A percentile compares a stretch with the other conserved stretches of the same genome.
Conservation (phyloP, 2,888 invertebrate species). For the Caenorhabditis drosophilae region DNA sequence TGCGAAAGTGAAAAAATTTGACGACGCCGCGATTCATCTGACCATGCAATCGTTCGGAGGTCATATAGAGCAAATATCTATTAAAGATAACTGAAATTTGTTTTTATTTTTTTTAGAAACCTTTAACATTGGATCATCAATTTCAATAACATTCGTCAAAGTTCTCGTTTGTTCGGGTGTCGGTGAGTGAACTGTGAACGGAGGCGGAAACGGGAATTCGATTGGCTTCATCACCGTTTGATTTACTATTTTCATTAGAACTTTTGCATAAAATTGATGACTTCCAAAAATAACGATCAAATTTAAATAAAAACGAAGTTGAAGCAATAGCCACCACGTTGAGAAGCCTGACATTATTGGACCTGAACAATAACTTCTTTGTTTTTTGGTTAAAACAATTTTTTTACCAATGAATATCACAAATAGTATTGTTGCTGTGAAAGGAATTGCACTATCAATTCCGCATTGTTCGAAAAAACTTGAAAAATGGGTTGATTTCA, state of each 20-base stretch:
- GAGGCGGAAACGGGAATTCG: conserved; percentile 45
- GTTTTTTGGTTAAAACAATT: neutral
- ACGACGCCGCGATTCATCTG: conserved; percentile 26
- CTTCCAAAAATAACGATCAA: conserved; percentile 18
- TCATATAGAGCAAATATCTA: conserved; percentile 46
- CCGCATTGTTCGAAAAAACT: conserved; percentile 6
- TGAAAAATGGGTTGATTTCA: neutral
- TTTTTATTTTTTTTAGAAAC: conserved; percentile 4
- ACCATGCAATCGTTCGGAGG: conserved; percentile 38
- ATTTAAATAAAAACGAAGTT: conserved; percentile 22
- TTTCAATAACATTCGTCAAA: conserved; percentile 45
- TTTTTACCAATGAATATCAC: conserved; percentile 15
- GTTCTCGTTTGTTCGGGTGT: conserved; percentile 48
- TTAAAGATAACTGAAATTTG: conserved; percentile 4
- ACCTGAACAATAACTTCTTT: conserved; percentile 4
- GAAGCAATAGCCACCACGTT: conserved; percentile 28
- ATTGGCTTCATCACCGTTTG: conserved; percentile 51
- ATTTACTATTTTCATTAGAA: conserved; percentile 31
- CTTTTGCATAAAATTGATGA: conserved; percentile 29
- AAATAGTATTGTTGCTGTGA: conserved; percentile 5
- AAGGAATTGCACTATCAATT: conserved; percentile 10
- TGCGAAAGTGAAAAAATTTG: conserved; percentile 48
- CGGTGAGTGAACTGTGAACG: conserved; percentile 41
- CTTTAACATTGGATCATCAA: conserved; percentile 34
- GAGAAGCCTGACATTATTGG: conserved; percentile 36